A percentile compares a stretch with the other conserved stretches of the same genome.
Evolutionary conservation across 2,797 vertebrate species (phyloP).

Genomic region (Enteromius paludinosus): DNA sequence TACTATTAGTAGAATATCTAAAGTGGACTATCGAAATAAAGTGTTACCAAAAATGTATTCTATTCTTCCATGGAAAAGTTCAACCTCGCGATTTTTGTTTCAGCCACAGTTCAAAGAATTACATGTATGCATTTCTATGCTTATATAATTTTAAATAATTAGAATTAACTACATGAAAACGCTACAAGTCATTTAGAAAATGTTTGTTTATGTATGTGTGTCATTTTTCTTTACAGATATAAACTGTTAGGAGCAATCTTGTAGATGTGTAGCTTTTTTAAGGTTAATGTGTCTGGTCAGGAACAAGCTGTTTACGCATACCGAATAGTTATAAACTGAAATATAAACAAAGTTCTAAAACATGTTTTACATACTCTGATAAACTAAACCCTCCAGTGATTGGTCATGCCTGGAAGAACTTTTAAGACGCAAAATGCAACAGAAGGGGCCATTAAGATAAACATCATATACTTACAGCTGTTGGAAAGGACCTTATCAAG

Average conservation of each 20-base stretch:
- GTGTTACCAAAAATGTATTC: no score
- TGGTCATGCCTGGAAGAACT: neutral
- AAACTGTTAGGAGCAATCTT: slow-evolving; percentile 9
- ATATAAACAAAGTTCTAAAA: slow-evolving; percentile 57
- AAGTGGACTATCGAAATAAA: no score
- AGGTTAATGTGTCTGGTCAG: slow-evolving; percentile 14
- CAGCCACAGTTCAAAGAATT: no score
- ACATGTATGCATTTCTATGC: no score
- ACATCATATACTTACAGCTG: slow-evolving; percentile 84
- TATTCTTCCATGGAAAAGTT: no score
- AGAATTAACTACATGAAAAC: neutral
- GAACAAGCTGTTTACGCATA: slow-evolving; percentile 61
- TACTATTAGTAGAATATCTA: no score
- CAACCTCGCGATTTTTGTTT: no score
- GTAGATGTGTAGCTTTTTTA: slow-evolving; percentile 12
- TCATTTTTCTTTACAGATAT: neutral
- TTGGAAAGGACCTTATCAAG: slow-evolving; percentile 91
- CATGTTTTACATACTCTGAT: slow-evolving; percentile 5
- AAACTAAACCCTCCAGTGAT: slow-evolving; percentile 11
- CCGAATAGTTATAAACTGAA: slow-evolving; percentile 47
- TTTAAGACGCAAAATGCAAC: slow-evolving; percentile 4
- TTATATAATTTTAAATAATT: neutral
- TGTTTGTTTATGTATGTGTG: neutral
- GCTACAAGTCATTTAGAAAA: neutral
- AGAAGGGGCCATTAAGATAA: slow-evolving; percentile 14